Evolutionary conservation across 2,797 vertebrate genomes (phyloP).

Genomic region (Rhynchonycteris naso): DNA sequence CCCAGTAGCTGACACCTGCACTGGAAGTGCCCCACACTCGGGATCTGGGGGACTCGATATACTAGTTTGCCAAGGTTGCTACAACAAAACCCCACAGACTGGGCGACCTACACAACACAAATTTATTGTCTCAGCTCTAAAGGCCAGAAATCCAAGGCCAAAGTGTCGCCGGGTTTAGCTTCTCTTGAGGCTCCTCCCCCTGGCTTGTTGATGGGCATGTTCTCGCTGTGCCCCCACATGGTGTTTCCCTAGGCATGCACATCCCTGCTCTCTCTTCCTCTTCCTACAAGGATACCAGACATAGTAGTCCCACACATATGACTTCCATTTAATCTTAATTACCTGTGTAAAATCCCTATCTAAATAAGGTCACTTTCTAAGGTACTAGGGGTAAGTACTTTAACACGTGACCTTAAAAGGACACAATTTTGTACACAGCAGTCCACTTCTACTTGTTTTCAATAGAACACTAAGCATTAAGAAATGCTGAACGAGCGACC

Average conservation of each 20-base stretch:
- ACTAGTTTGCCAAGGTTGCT: neutral
- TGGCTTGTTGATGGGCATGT: neutral
- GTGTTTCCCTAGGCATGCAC: neutral
- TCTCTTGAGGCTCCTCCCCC: neutral
- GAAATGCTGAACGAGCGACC: rapidly evolving
- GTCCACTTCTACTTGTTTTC: neutral
- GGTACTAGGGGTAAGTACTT: neutral
- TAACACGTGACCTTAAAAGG: neutral
- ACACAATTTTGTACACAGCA: neutral
- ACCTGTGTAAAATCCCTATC: neutral
- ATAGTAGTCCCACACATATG: neutral
- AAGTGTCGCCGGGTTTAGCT: neutral
- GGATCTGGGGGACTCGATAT: neutral
- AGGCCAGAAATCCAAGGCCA: neutral
- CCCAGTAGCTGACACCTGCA: neutral
- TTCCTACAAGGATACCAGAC: neutral
- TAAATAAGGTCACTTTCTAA: neutral
- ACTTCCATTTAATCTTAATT: neutral
- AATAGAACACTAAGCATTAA: neutral
- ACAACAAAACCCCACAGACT: neutral
- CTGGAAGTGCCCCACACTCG: neutral
- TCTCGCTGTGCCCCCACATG: neutral
- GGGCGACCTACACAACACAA: neutral
- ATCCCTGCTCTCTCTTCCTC: neutral
- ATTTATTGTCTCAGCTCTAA: neutral